Percentiles rank a stretch among this genome's conserved stretches.
Conservation (phyloP, 2,113 vertebrate species). For the Lophochroa leadbeateri region DNA sequence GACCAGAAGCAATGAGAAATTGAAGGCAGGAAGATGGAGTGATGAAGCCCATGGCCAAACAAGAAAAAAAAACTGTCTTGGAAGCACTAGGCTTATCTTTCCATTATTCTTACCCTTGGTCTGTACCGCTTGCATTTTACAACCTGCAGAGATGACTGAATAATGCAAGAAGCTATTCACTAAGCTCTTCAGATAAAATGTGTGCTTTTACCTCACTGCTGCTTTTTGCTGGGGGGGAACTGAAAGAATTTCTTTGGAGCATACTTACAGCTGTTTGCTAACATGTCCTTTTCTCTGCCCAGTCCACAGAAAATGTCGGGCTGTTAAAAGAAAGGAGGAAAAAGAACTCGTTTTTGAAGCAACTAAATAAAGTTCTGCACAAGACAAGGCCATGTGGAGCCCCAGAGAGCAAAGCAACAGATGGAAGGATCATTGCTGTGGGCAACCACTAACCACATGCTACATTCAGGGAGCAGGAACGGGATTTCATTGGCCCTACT, state of each 20-base stretch:
- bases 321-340: background rate
- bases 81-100: background rate
- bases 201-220: background rate
- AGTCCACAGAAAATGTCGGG: background rate
- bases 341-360: background rate
- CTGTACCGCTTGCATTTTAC: background rate
- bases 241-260: background rate
- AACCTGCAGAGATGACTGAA: background rate
- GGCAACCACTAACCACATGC: background rate
- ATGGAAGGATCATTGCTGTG: fast-evolving
- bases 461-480: background rate
- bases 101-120: background rate
- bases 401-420: background rate
- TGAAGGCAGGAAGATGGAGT: background rate
- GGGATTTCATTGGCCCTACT: fast-evolving
- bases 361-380: background rate
- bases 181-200: background rate
- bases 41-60: background rate
- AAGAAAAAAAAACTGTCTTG: background rate
- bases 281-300: background rate
- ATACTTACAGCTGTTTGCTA: background rate
- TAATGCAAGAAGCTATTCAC: background rate
- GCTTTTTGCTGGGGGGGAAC: background rate
- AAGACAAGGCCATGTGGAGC: fast-evolving
- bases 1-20: background rate